These are phyloP conservation scores for Ancistrus triradiatus DNA, from an alignment of 2,113 vertebrate species.

Conservation along the genomic window DNA sequence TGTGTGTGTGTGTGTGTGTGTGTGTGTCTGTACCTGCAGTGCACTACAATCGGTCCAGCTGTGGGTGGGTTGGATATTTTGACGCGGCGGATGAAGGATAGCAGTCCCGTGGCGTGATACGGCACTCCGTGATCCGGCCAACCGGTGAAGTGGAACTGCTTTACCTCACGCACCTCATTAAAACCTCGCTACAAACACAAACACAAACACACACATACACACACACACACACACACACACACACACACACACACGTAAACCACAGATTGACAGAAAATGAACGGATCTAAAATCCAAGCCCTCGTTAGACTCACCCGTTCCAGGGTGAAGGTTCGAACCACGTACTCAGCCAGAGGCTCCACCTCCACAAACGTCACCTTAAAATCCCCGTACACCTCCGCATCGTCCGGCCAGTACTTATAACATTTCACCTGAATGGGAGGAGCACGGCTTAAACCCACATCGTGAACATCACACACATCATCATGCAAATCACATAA, in stretches of 20 bases:
- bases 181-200: conserved; percentile 79
- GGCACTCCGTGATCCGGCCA: conserved; percentile 98
- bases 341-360: conserved; percentile 94
- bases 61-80: conserved; percentile 96
- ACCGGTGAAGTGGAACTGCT: conserved; percentile 98
- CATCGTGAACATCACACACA: background rate
- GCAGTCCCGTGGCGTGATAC: conserved; percentile 93
- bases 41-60: conserved; percentile 94
- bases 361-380: conserved; percentile 95
- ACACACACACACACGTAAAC: no score
- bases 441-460: background rate
- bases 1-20: no score
- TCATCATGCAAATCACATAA: no score
- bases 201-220: no score
- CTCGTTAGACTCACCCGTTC: conserved; percentile 79
- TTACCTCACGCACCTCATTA: conserved; percentile 95
- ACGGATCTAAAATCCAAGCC: background rate
- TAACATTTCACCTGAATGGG: conserved; percentile 90
- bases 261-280: no score
- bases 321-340: conserved; percentile 94
- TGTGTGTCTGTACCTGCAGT: conserved; percentile 85
- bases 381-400: conserved; percentile 95
- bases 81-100: conserved; percentile 94
- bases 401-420: conserved; percentile 98
- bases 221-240: no score